Percentiles rank a stretch among this genome's conserved stretches.
phyloP scores from a whole-genome alignment of 2,888 invertebrate genomes.

The Acleris cristana region DNA sequence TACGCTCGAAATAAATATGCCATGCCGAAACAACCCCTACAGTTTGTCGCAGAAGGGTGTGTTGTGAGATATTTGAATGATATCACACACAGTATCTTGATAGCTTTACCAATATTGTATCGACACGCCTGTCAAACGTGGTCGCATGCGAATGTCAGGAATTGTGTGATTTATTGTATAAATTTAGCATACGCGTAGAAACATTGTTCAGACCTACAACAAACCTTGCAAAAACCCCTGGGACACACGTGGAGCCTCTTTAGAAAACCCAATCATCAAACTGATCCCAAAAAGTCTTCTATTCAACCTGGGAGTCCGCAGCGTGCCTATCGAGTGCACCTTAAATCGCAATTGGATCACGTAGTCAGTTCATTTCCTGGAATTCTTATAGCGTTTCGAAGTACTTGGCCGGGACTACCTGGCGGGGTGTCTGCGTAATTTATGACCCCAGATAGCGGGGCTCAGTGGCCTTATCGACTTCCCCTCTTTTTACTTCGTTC shows the following conservation, averaged over 20 bases:
- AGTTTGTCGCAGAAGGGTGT: neutral
- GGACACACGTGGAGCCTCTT: neutral
- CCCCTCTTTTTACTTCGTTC: conserved; percentile 71
- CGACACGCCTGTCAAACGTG: conserved; percentile 72
- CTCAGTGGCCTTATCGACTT: conserved; percentile 80
- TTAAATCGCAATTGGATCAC: conserved; percentile 83
- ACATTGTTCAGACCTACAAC: conserved; percentile 39
- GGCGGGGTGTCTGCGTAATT: conserved; percentile 80
- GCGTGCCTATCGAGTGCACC: conserved; percentile 63
- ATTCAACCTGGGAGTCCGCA: conserved; percentile 14
- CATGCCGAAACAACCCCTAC: conserved; percentile 50
- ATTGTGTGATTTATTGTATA: conserved; percentile 68
- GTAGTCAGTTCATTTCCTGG: conserved; percentile 80
- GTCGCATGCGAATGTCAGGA: conserved; percentile 61
- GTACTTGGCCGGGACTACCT: conserved; percentile 68
- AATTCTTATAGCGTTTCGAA: conserved; percentile 68
- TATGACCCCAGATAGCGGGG: conserved; percentile 82
- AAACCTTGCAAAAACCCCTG: neutral
- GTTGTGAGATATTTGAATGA: conserved; percentile 6
- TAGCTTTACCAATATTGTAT: conserved; percentile 63
- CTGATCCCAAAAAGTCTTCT: neutral
- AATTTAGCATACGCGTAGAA: conserved; percentile 60
- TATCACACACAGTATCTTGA: conserved; percentile 43
- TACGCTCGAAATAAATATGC: conserved; percentile 39
- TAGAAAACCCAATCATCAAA: neutral